These are phyloP conservation scores for Pan troglodytes DNA, from an alignment of 2,113 vertebrate genomes.

Conservation along the genomic window NHGRI_mPanTro3-v2.1_pri NC_086015.1:49769501-49770000, in stretches of 20 bases:
- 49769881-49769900: neutral
- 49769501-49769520: neutral
- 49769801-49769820: neutral
- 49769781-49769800: neutral
- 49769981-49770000: neutral
- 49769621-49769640: neutral
- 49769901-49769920: neutral
- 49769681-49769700: neutral
- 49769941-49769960: neutral
- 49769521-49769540: accelerated
- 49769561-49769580: neutral
- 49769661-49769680: neutral
- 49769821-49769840: neutral
- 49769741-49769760: slow-evolving; percentile 56
- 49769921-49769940: neutral
- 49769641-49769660: neutral
- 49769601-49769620: no score
- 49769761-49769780: neutral
- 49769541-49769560: neutral
- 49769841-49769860: neutral
- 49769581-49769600: neutral
- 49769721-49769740: slow-evolving; percentile 78
- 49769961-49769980: neutral
- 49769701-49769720: slow-evolving; percentile 87
- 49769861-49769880: neutral